Percentiles rank a stretch among this genome's conserved stretches.
Evolutionary conservation across 2,797 vertebrate species (phyloP).

Genomic region (Eulemur coronatus): DNA sequence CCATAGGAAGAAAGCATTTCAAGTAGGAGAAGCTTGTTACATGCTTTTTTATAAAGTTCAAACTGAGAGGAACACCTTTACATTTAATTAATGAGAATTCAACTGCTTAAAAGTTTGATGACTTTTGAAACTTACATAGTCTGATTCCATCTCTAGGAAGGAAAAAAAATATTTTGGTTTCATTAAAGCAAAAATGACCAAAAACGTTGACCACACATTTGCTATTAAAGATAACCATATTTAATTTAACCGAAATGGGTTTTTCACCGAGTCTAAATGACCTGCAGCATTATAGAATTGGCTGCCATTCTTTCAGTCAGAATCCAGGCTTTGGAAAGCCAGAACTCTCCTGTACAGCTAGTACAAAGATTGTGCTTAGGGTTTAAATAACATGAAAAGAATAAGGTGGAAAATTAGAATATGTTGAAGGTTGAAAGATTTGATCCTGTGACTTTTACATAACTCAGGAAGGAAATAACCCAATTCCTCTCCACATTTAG

Average conservation of each 20-base stretch:
- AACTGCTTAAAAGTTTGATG: constrained; percentile 35
- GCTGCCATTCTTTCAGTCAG: constrained; percentile 11
- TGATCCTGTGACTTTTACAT: constrained; percentile 64
- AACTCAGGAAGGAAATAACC: constrained; percentile 65
- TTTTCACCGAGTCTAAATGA: constrained; percentile 33
- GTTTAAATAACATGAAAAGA: constrained; percentile 68
- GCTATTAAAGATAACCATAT: constrained; percentile 42
- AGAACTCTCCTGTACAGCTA: not conserved
- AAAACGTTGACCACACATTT: constrained; percentile 16
- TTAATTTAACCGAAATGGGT: constrained; percentile 34
- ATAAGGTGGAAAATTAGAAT: constrained; percentile 60
- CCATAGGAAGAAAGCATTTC: not conserved
- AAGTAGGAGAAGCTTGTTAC: not conserved
- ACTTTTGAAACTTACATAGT: constrained; percentile 50
- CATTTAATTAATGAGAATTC: constrained; percentile 30
- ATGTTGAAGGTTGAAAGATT: constrained; percentile 39
- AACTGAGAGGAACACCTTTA: constrained; percentile 11
- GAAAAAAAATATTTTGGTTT: constrained; percentile 41
- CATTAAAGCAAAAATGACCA: constrained; percentile 13
- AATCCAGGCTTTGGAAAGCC: constrained; percentile 39
- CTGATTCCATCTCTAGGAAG: constrained; percentile 15
- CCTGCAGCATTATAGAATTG: constrained; percentile 36
- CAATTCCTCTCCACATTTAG: constrained; percentile 43
- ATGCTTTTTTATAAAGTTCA: not conserved
- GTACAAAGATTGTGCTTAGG: constrained; percentile 38